Evolutionary conservation across 2,888 invertebrate genomes (phyloP).

Genomic region (Cephus spinipes): DNA sequence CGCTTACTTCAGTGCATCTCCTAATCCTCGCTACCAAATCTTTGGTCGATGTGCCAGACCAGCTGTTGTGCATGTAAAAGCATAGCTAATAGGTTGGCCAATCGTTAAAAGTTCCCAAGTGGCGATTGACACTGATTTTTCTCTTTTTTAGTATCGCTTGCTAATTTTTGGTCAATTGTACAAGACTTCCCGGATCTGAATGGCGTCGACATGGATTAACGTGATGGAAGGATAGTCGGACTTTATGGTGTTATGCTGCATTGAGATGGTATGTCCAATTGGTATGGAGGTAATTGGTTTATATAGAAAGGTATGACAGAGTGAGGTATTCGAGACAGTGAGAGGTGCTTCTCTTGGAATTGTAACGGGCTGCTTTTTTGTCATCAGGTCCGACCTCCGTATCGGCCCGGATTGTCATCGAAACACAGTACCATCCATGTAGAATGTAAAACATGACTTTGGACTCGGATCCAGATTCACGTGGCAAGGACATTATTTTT

Average conservation of each 20-base stretch:
- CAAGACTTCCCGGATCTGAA: background rate
- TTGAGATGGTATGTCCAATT: background rate
- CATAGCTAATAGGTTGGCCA: background rate
- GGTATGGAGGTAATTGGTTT: background rate
- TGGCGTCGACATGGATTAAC: background rate
- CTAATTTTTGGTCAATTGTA: background rate
- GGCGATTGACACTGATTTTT: background rate
- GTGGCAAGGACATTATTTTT: background rate
- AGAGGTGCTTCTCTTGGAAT: background rate
- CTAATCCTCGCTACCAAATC: background rate
- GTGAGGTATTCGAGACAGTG: background rate
- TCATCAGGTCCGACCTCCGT: background rate
- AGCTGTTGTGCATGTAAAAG: background rate
- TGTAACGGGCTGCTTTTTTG: background rate
- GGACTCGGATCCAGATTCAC: background rate
- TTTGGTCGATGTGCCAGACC: background rate
- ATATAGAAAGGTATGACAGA: background rate
- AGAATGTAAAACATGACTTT: background rate
- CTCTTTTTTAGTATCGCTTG: too few relatives aligned
- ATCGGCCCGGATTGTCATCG: background rate
- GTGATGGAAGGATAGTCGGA: background rate
- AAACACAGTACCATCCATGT: background rate
- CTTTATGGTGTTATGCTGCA: background rate
- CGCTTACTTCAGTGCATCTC: slow-evolving; percentile 15
- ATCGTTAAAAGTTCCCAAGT: background rate